Percentiles rank a stretch among this genome's conserved stretches.
Evolutionary conservation across 2,888 invertebrate genomes (phyloP).

Genomic region (Drosophila ezoana): DNA sequence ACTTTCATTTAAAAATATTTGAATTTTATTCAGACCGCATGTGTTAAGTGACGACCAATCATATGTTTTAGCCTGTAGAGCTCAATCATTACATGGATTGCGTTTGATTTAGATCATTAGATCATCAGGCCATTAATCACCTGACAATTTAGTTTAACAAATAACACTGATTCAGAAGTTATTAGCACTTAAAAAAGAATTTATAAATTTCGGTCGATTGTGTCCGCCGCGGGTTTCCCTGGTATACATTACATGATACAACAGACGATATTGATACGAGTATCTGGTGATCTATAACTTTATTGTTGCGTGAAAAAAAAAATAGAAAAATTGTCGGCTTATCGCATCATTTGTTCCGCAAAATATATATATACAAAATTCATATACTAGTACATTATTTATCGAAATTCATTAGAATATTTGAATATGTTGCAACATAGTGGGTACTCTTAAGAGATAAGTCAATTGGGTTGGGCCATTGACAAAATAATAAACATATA

Average conservation of each 20-base stretch:
- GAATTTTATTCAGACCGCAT: too few relatives aligned
- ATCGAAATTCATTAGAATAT: constrained; percentile 21
- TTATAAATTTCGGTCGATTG: too few relatives aligned
- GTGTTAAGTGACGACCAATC: too few relatives aligned
- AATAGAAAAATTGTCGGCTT: constrained; percentile 8
- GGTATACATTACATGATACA: too few relatives aligned
- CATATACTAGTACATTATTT: constrained; percentile 11
- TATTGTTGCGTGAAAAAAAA: constrained; percentile 26
- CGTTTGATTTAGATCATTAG: too few relatives aligned
- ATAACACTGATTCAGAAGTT: too few relatives aligned
- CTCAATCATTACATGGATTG: too few relatives aligned
- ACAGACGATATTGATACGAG: constrained; percentile 12
- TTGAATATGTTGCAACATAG: constrained; percentile 4
- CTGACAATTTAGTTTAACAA: too few relatives aligned
- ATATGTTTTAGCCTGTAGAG: too few relatives aligned
- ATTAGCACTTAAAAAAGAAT: too few relatives aligned
- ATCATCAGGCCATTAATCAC: too few relatives aligned
- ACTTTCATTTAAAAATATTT: too few relatives aligned
- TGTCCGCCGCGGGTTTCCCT: not conserved
- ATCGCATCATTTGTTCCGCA: constrained; percentile 21
- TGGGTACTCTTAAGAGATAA: constrained; percentile 4
- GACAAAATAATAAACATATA: constrained; percentile 1
- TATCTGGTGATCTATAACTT: constrained; percentile 15
- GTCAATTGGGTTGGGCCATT: not conserved
- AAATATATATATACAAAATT: constrained; percentile 3